Evolutionary conservation across 2,888 invertebrate genomes (phyloP).

Genomic region (Taphrorychus bicolor): DNA sequence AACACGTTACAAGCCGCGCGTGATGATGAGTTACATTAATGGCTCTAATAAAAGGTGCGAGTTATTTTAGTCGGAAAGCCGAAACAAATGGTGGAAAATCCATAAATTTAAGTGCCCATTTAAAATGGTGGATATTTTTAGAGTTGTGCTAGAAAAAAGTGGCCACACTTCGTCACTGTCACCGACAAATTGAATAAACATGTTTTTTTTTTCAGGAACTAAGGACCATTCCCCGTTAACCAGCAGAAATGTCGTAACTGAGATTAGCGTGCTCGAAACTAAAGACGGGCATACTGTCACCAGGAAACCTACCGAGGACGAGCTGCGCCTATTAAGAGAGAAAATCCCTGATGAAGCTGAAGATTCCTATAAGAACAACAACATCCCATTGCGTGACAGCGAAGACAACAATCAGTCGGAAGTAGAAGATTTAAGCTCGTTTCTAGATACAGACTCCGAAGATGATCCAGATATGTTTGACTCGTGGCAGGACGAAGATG

Average conservation of each 20-base stretch:
- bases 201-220: not conserved
- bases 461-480: slow-evolving; percentile 9
- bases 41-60: too few species aligned
- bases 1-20: too few species aligned
- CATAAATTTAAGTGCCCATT: not conserved
- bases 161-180: not conserved
- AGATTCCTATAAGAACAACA: not conserved
- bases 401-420: too few species aligned
- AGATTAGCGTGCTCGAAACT: slow-evolving; percentile 28
- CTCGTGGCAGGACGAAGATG: slow-evolving; percentile 6
- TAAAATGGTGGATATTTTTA: not conserved
- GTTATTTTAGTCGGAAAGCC: not conserved
- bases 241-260: slow-evolving; percentile 19
- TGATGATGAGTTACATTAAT: not conserved
- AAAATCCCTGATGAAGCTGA: not conserved
- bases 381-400: not conserved
- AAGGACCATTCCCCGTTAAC: not conserved
- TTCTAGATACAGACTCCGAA: slow-evolving; percentile 3
- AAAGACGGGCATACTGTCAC: slow-evolving; percentile 23
- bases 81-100: not conserved
- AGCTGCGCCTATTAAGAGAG: slow-evolving; percentile 10
- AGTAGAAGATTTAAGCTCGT: slow-evolving; percentile 6
- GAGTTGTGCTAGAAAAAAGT: not conserved
- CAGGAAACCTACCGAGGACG: slow-evolving; percentile 35
- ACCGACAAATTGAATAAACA: not conserved